Conservation (phyloP, 2,888 invertebrate species). For the Andricus curvator region DNA sequence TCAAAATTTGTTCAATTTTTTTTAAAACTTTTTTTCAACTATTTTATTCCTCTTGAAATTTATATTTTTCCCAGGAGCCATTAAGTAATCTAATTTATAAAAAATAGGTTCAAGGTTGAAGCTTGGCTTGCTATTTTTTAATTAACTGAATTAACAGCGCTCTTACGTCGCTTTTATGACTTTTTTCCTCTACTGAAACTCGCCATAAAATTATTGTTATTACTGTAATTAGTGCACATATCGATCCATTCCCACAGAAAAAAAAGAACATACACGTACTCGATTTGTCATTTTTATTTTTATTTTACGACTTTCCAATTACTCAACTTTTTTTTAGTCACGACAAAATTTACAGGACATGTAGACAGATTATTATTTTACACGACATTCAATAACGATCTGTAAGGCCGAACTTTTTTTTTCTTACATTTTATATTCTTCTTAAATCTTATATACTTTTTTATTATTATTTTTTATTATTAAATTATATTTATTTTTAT, state of each 20-base stretch:
- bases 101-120: constrained; percentile 19
- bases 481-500: too few relatives aligned
- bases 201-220: background rate
- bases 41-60: background rate
- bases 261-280: background rate
- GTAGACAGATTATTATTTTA: background rate
- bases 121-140: constrained; percentile 5
- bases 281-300: constrained; percentile 20
- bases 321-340: constrained; percentile 19
- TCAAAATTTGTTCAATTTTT: too few relatives aligned
- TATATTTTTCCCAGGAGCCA: background rate
- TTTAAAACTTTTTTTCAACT: too few relatives aligned
- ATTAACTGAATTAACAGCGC: constrained; percentile 6
- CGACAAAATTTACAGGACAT: background rate
- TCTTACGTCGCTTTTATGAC: background rate
- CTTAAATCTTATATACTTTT: background rate
- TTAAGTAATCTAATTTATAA: constrained; percentile 11
- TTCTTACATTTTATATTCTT: background rate
- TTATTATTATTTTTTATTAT: too few relatives aligned
- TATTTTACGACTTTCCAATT: constrained; percentile 38
- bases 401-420: background rate
- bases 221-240: constrained; percentile 6
- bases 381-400: constrained; percentile 11
- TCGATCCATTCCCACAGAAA: background rate
- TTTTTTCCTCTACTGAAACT: constrained; percentile 15